Base-by-base conservation (phyloP, 1,140 invertebrate species). In the Drosophila varians region DNA sequence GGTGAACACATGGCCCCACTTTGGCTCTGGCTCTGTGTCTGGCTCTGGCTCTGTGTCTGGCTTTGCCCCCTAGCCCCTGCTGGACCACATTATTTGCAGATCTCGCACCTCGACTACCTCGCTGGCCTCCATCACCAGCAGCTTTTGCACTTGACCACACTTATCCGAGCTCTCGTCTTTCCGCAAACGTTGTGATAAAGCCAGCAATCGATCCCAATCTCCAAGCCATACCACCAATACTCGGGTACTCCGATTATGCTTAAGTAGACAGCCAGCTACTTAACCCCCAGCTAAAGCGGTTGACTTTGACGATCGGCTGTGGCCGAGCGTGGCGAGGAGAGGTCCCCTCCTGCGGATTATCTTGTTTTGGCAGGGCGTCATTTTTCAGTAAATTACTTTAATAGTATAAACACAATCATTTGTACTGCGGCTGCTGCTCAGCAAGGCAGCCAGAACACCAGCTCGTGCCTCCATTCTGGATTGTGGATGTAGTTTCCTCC, bases 331-430 rank as follows among this genome's bases (percentile, higher is more conserved):
- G 52, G 28, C 28, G 8, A 14, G 16, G 23, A 49, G 28, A 19
- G 38, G 53, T 25, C 48, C 26, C 34, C 19, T 36, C 34, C n/a
- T 47, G 58, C 49, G 54, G 73, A 77, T 73, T 80, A 77, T 69
- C 76, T 79, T 54, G 69, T 83, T 82, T 83, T 66, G 58, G 74
- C 55, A 56, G 78, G 78, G 78, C 78, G 78, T 83, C 71, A 78
- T 77, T 75, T 74, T 45, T 80, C 77, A 77, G 77, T 88, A 87
- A 87, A 87, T 87, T 87, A 87, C 82, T 87, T 87, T 87, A 87
- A 87, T 87, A 77, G 82, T 88, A 88, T 87, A 87, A 87, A 87
- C 83, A 87, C 87, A 87, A 87, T 88, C 83, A 87, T 87, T 87
- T 82, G 74, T 87, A 69, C 61, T 86, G 66, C 45, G 72, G 76